A percentile compares a stretch with the other conserved stretches of the same genome.
Conservation (phyloP, 2,797 vertebrate species). For the Varecia variegata region DNA sequence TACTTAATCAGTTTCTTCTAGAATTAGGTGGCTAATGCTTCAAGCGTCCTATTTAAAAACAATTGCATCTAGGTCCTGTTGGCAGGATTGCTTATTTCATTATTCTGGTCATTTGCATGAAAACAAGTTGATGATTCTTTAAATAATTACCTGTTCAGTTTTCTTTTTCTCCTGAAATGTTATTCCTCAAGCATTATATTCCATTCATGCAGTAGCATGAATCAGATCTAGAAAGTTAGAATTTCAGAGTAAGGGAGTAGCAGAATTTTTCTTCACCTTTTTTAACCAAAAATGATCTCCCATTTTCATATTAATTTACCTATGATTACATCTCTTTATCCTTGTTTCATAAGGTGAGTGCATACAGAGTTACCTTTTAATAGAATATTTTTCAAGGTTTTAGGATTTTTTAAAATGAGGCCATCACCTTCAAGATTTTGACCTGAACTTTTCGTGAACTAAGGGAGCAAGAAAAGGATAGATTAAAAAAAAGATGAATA, state of each 20-base stretch:
- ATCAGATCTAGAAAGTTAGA: conserved; percentile 50
- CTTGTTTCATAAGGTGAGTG: conserved; percentile 59
- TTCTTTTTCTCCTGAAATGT: conserved; percentile 3
- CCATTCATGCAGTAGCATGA: conserved; percentile 18
- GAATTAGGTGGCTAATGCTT: not conserved
- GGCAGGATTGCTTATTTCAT: conserved; percentile 30
- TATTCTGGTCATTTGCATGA: conserved; percentile 49
- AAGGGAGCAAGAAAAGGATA: conserved; percentile 44
- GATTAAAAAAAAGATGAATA: conserved; percentile 9
- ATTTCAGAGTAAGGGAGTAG: conserved; percentile 48
- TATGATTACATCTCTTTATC: conserved; percentile 52
- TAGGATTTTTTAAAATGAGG: conserved; percentile 56
- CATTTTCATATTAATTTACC: conserved; percentile 69
- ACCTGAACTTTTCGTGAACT: conserved; percentile 68
- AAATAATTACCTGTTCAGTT: not conserved
- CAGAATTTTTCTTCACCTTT: conserved; percentile 54
- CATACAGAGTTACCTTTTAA: conserved; percentile 52
- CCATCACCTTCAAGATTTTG: conserved; percentile 64
- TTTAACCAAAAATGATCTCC: conserved; percentile 56
- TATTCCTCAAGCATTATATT: conserved; percentile 45
- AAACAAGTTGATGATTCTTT: conserved; percentile 53
- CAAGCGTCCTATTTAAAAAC: not conserved
- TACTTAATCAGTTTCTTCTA: conserved; percentile 18
- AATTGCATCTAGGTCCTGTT: not conserved
- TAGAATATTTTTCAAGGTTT: conserved; percentile 57